Conservation (phyloP, 2,888 invertebrate species). For the Molanna angustata region DNA sequence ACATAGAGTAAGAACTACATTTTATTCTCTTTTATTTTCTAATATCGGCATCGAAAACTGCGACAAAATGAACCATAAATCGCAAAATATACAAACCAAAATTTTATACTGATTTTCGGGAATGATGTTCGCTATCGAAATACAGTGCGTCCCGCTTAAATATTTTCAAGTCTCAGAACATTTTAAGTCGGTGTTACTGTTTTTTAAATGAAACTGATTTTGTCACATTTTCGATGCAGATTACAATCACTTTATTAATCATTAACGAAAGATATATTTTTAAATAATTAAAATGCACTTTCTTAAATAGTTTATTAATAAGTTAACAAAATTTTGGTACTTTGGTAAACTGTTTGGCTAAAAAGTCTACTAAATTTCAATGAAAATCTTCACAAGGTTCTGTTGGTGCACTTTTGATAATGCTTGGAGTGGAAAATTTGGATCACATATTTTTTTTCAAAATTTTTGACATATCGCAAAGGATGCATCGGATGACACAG, state of each 20-base stretch:
- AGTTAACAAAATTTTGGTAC: constrained; percentile 2
- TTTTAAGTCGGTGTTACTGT: too few species aligned
- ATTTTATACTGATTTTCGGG: too few species aligned
- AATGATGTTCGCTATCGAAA: too few species aligned
- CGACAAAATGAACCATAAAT: too few species aligned
- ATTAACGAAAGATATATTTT: constrained; percentile 11
- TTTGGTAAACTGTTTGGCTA: constrained; percentile 4
- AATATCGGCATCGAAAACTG: too few species aligned
- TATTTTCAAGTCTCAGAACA: too few species aligned
- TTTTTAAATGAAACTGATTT: too few species aligned
- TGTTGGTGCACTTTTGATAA: constrained; percentile 18
- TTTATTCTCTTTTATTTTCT: constrained; percentile 27
- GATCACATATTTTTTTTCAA: constrained; percentile 7
- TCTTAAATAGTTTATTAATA: neutral
- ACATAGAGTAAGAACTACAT: constrained; percentile 48
- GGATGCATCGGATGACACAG: neutral
- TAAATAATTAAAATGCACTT: constrained; percentile 1
- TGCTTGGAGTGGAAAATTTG: constrained; percentile 17
- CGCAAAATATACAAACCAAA: too few species aligned
- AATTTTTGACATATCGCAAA: constrained; percentile 7
- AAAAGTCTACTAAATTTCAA: constrained; percentile 9
- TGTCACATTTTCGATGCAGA: neutral
- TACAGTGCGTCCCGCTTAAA: too few species aligned
- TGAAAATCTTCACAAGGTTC: constrained; percentile 22
- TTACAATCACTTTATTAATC: constrained; percentile 13